Conservation (phyloP, 2,797 vertebrate genomes). For the Takifugu ocellatus region DNA sequence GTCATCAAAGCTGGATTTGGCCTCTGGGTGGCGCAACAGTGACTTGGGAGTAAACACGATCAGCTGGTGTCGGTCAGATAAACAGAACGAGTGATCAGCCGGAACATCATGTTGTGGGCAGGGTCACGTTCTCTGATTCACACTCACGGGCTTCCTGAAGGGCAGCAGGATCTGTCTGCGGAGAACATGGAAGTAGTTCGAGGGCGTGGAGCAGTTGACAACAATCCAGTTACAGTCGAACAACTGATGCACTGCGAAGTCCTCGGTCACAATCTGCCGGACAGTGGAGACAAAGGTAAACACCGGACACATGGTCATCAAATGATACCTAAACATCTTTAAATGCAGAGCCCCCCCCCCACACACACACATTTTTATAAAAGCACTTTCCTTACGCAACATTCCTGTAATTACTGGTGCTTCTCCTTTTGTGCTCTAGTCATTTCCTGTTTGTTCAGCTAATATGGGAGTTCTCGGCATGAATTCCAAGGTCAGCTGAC, state of each 20-base stretch:
- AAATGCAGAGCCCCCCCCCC: too few species aligned
- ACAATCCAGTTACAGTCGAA: conserved; percentile 96
- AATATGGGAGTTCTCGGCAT: too few species aligned
- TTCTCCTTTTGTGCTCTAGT: not conserved
- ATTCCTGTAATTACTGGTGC: not conserved
- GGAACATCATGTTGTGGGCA: not conserved
- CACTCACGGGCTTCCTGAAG: conserved; percentile 91
- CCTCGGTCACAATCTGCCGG: conserved; percentile 76
- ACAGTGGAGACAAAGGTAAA: not conserved
- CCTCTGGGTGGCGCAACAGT: conserved; percentile 90
- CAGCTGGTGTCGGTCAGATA: conserved; percentile 68
- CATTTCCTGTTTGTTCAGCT: too few species aligned
- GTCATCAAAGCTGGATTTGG: conserved; percentile 89
- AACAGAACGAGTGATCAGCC: not conserved
- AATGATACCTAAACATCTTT: not conserved
- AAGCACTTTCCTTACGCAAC: too few species aligned
- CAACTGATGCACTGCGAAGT: conserved; percentile 86
- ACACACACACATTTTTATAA: not conserved
- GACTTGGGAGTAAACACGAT: conserved; percentile 96
- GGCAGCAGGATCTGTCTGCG: conserved; percentile 91
- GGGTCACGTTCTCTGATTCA: too few species aligned
- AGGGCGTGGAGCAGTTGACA: conserved; percentile 89
- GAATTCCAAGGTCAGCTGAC: too few species aligned
- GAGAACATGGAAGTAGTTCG: conserved; percentile 93
- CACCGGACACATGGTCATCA: not conserved